Evolutionary conservation across 2,797 vertebrate species (phyloP), one percentile per base, ranked within the genome.

Genomic region (Meda fulgida): DNA sequence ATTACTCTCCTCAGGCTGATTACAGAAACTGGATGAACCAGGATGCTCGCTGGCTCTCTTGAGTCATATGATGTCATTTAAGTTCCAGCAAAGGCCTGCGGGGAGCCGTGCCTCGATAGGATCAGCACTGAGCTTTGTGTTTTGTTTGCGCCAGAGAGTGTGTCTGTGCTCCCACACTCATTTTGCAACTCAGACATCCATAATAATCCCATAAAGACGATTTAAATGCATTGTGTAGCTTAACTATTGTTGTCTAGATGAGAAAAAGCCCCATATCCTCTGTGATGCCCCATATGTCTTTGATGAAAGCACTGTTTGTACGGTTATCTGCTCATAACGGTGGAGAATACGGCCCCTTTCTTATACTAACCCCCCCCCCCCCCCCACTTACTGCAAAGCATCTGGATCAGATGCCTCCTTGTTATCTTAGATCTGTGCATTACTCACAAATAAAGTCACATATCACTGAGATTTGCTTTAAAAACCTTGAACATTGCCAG

Each of bases 401-500:
- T 85, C 55, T 86, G 78, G 85, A 86, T 86, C 77, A 60, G 71
- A 84, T 88, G 84, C 51, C 38, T 73, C 34, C 84, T 83, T 77
- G 85, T 86, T 88, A 87, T 87, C 86, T 81, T 83, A 90, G 90
- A 93, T 92, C 89, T 93, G 90, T 91, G 89, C 89, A 92, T 88
- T 83, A 84, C 87, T 91, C 84, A 53, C 51, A 87, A 93, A 91
- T 90, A 87, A 91, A 87, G 94, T 92, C 89, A 92, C 93, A 90
- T 87, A 75, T 89, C 85, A 58, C 89, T 83, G 88, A 72, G 90
- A 79, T 67, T 46, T 85, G 87, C 89, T 91, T 91, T 93, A 89
- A 90, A 89, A 34, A 69, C 83, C 81, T 72, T 66, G 85, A 34
- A 63, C 85, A 76, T 85, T 89, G 84, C 88, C 89, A 89, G 91